Evolutionary conservation across 2,113 vertebrate species (phyloP).

Genomic region (Orycteropus afer): DNA sequence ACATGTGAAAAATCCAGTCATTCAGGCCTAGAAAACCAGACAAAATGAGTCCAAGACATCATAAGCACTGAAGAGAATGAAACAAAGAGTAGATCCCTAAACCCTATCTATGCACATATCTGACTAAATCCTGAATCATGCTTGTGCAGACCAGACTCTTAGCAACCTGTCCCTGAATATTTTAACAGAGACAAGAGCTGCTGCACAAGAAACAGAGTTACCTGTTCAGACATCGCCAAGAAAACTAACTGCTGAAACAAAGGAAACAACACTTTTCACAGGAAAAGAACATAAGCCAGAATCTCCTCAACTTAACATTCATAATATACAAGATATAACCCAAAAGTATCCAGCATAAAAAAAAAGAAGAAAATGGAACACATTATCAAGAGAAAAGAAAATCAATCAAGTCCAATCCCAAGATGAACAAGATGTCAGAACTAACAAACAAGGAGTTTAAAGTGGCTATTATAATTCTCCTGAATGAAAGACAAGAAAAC

Average conservation of each 20-base stretch:
- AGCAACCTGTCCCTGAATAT: slow-evolving; percentile 16
- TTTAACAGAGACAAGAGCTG: slow-evolving; percentile 38
- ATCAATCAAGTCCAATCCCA: neutral
- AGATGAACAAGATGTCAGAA: slow-evolving; percentile 21
- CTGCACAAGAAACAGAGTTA: neutral
- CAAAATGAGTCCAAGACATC: slow-evolving; percentile 23
- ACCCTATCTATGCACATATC: neutral
- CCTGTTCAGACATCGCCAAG: neutral
- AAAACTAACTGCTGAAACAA: slow-evolving; percentile 21
- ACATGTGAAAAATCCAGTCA: neutral
- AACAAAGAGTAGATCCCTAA: neutral
- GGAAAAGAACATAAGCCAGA: neutral
- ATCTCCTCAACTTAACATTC: neutral
- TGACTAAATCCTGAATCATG: slow-evolving; percentile 53
- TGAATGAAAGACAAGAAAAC: neutral
- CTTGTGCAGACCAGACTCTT: slow-evolving; percentile 3
- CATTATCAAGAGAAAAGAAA: slow-evolving; percentile 5
- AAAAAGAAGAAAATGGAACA: slow-evolving; percentile 27
- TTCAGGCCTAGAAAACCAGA: slow-evolving; percentile 3
- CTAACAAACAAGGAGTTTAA: slow-evolving; percentile 14
- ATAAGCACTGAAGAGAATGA: slow-evolving; percentile 6
- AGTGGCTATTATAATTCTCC: neutral
- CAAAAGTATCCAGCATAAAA: neutral
- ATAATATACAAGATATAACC: neutral
- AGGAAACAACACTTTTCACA: slow-evolving; percentile 8